phyloP scores from a whole-genome alignment of 2,797 vertebrate genomes.

The Neosilurus hyrtlii region DNA sequence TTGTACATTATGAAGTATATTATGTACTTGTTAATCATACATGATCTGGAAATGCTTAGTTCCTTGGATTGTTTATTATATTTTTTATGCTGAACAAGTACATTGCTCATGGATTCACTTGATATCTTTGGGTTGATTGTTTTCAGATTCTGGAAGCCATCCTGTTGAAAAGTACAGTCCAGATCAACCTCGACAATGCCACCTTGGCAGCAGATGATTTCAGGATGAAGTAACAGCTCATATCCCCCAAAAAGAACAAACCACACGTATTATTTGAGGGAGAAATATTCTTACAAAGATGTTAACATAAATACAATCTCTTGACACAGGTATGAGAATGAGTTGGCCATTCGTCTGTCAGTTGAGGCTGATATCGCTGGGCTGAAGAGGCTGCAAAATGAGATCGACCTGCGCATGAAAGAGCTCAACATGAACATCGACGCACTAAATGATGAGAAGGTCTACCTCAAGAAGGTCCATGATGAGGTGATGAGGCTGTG shows the following conservation, averaged over 20 bases:
- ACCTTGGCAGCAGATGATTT: slow-evolving; percentile 83
- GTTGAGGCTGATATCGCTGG: slow-evolving; percentile 85
- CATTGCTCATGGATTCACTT: not conserved
- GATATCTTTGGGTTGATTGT: not conserved
- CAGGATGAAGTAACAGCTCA: slow-evolving; percentile 76
- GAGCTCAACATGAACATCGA: slow-evolving; percentile 87
- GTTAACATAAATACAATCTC: not conserved
- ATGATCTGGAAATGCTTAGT: too few species aligned
- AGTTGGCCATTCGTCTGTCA: slow-evolving; percentile 64
- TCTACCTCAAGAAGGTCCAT: slow-evolving; percentile 83
- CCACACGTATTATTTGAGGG: not conserved
- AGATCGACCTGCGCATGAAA: slow-evolving; percentile 75
- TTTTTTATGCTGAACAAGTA: not conserved
- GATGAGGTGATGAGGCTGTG: slow-evolving; percentile 74
- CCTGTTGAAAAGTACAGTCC: slow-evolving; percentile 66
- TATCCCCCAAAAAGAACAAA: not conserved
- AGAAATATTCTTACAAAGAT: not conserved
- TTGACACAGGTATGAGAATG: slow-evolving; percentile 58
- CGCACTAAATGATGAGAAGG: slow-evolving; percentile 80
- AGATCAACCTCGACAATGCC: slow-evolving; percentile 79
- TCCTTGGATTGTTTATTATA: not conserved
- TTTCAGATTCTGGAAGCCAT: slow-evolving; percentile 75
- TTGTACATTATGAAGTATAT: not conserved
- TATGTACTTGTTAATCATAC: not conserved
- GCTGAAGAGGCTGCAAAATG: slow-evolving; percentile 78